These are phyloP conservation scores for Aphidius colemani DNA, from an alignment of 2,888 invertebrate genomes.

Conservation along the genomic window DNA sequence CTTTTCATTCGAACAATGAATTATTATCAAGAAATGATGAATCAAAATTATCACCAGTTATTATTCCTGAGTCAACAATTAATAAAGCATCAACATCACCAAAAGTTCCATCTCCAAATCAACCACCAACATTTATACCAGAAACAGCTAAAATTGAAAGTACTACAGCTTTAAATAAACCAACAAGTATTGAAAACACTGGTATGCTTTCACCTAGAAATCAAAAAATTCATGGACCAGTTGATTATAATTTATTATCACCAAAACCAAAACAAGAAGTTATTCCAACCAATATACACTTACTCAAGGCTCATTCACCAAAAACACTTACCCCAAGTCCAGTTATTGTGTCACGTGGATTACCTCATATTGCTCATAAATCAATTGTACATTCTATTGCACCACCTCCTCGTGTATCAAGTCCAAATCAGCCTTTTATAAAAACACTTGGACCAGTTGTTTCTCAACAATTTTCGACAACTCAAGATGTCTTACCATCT, in stretches of 20 bases:
- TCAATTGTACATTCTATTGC: slow-evolving; percentile 43
- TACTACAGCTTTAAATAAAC: slow-evolving; percentile 44
- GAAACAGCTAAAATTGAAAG: slow-evolving; percentile 58
- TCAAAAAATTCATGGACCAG: slow-evolving; percentile 41
- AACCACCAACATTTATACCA: slow-evolving; percentile 57
- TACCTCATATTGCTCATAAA: slow-evolving; percentile 47
- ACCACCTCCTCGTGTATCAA: slow-evolving; percentile 32
- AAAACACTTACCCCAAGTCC: slow-evolving; percentile 61
- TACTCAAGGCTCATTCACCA: slow-evolving; percentile 71
- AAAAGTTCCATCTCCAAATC: slow-evolving; percentile 57
- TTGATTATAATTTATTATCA: slow-evolving; percentile 41
- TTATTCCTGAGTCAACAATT: slow-evolving; percentile 49
- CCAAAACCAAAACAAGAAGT: slow-evolving; percentile 50
- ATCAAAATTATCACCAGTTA: slow-evolving; percentile 53
- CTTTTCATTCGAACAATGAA: slow-evolving; percentile 46
- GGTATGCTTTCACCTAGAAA: slow-evolving; percentile 42
- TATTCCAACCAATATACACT: slow-evolving; percentile 64
- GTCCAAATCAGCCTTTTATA: slow-evolving; percentile 46
- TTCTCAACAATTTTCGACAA: slow-evolving; percentile 39
- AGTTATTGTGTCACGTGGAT: slow-evolving; percentile 59
- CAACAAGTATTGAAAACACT: slow-evolving; percentile 37
- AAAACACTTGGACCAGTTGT: slow-evolving; percentile 51
- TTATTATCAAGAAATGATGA: slow-evolving; percentile 50
- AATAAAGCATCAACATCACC: slow-evolving; percentile 57
- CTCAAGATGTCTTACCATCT: slow-evolving; percentile 38